Evolutionary conservation across 1,140 invertebrate genomes (phyloP), one percentile per base, ranked within the genome.

Genomic region (Drosophila nebulosa): DNA sequence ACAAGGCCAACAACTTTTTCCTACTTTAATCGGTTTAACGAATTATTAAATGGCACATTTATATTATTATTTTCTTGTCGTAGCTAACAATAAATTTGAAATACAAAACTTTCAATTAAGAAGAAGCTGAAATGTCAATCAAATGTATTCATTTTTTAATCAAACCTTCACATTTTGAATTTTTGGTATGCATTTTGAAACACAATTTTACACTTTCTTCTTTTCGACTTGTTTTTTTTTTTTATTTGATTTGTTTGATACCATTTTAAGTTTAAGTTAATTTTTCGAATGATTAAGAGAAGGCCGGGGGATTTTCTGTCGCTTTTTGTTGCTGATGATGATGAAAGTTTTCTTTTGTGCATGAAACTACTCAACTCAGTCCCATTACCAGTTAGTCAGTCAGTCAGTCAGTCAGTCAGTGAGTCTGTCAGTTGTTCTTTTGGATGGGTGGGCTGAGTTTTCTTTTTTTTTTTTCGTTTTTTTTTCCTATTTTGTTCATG

Each of bases 401-500:
- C 16, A 46, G 39, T 9, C 12, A 14, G 35, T n/a, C 12, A 7
- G 35, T n/a, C 35, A 14, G 35, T 9, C 32, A 12, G 32, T 12
- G 9, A 35, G 12, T 16, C 18, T 10, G 16, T 46, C 18, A 10
- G 16, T 46, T 21, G 39, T 46, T 18, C 16, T 21, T 46, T 46
- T 46, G 16, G 14, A 18, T 18, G 36, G 36, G 5, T 39, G 14
- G 36, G 14, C 3, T 9, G 12, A n/a, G n/a, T n/a, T n/a, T n/a
- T n/a, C n/a, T 39, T 39, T 14, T 16, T 39, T 27, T 27, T 2
- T 27, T 27, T 27, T 27, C n/a, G 39, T 21, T 51, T 53, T 26
- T 60, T 42, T n/a, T n/a, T n/a, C n/a, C n/a, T n/a, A n/a, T 24
- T 7, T 30, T 53, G 67, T 61, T 72, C 68, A 64, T 39, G 80